Evolutionary conservation across 2,888 invertebrate genomes (phyloP), one percentile per base, ranked within the genome.

Genomic region (Andrena minutula): DNA sequence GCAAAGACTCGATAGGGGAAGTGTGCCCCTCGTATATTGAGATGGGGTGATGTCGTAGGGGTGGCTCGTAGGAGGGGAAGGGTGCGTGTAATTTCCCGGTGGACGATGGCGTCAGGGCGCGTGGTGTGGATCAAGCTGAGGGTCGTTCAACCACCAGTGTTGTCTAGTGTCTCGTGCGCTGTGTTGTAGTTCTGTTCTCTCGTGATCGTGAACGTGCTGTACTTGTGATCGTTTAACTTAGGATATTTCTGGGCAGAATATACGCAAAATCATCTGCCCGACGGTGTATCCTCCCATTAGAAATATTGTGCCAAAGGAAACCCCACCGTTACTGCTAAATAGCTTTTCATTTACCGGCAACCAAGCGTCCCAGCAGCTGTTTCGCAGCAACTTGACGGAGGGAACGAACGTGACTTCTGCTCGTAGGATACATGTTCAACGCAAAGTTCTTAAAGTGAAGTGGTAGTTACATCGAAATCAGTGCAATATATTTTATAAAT

Each of bases 91-190:
- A 92, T 92, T 92, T 92, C 92, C 92, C 92, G 91, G 91, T 92
- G 92, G 92, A 92, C 92, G 90, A 79, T 86, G 85, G 91, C 89
- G 90, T 91, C 89, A 86, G 91, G 90, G 88, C 88, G 90, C 87
- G 85, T 88, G 89, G 88, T 90, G 87, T 78, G 90, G 89, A 91
- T 90, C 91, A 84, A 87, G 86, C 85, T 79, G 89, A 91, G 92
- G 90, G 91, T 90, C 91, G 92, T 90, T 92, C 91, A 92, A 91
- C 91, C 91, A 92, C 89, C 93, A 92, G 92, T 93, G 91, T 93
- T 92, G 93, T 92, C 89, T 91, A 91, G 92, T 92, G 91, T 91
- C 89, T 92, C 91, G 90, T 91, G 88, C 89, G 89, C 88, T 87
- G 89, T 90, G 91, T 90, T 90, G 91, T 89, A 88, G 91, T 91